Evolutionary conservation across 1,140 invertebrate species (phyloP).

Genomic region (Coenobita brevimanus): DNA sequence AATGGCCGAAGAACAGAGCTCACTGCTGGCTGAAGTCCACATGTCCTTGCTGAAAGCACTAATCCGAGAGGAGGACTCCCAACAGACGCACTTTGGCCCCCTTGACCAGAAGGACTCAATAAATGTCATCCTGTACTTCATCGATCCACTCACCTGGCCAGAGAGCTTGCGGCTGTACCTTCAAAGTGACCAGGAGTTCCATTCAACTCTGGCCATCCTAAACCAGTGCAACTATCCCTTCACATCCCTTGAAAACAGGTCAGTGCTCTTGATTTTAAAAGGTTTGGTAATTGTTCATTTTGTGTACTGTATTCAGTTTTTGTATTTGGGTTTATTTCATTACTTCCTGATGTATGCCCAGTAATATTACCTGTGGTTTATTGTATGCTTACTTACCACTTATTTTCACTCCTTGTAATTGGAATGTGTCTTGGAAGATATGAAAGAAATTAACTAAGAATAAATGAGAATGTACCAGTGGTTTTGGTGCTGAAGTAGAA

Average conservation of each 20-base stretch:
- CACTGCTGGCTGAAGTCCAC: conserved; percentile 92
- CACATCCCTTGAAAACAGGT: conserved; percentile 84
- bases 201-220: conserved; percentile 75
- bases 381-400: too few species aligned
- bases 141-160: conserved; percentile 96
- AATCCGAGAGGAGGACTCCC: conserved; percentile 93
- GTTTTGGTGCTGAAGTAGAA: too few species aligned
- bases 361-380: too few species aligned
- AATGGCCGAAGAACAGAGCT: conserved; percentile 92
- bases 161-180: conserved; percentile 91
- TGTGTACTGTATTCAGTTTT: too few species aligned
- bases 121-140: conserved; percentile 91
- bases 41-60: conserved; percentile 93
- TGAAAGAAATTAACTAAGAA: too few species aligned
- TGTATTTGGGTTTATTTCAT: too few species aligned
- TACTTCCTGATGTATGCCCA: too few species aligned
- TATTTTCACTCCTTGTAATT: too few species aligned
- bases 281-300: too few species aligned
- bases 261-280: too few species aligned
- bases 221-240: conserved; percentile 90
- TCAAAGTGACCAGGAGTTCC: conserved; percentile 86
- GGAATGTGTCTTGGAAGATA: too few species aligned
- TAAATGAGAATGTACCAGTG: too few species aligned
- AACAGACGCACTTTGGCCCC: conserved; percentile 95
- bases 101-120: conserved; percentile 97